Evolutionary conservation across 2,888 invertebrate species (phyloP).

Genomic region (Ecliptopera silaceata): DNA sequence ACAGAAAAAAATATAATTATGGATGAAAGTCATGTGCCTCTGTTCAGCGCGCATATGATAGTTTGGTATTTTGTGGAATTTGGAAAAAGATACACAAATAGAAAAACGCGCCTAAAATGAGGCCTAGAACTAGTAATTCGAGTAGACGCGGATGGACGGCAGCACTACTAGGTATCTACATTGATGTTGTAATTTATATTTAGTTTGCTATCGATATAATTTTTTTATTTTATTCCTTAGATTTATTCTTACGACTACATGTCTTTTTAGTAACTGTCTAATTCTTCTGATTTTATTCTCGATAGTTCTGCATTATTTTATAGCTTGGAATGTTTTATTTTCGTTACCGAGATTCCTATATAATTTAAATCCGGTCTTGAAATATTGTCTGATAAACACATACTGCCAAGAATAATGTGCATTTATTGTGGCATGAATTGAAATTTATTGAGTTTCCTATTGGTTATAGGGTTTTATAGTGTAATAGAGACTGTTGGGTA

Average conservation of each 20-base stretch:
- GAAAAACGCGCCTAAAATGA: too few species aligned
- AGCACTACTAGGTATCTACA: too few species aligned
- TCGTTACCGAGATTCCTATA: too few species aligned
- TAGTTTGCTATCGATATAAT: not conserved
- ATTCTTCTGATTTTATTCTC: not conserved
- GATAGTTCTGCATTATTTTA: not conserved
- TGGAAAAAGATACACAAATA: too few species aligned
- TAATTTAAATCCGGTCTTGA: not conserved
- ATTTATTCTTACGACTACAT: not conserved
- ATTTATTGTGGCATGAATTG: not conserved
- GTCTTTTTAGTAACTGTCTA: not conserved
- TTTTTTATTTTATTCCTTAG: constrained; percentile 17
- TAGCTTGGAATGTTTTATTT: not conserved
- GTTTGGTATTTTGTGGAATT: too few species aligned
- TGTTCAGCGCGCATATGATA: too few species aligned
- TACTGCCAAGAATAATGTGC: not conserved
- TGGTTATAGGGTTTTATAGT: not conserved
- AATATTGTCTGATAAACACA: not conserved
- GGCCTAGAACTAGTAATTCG: too few species aligned
- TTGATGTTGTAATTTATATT: too few species aligned
- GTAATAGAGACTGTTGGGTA: not conserved
- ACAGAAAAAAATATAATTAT: too few species aligned
- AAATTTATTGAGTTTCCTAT: not conserved
- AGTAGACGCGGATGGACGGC: too few species aligned
- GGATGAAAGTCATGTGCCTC: too few species aligned